These are phyloP conservation scores for Pheosia gnoma DNA, from an alignment of 2,888 invertebrate species.

Conservation along the genomic window DNA sequence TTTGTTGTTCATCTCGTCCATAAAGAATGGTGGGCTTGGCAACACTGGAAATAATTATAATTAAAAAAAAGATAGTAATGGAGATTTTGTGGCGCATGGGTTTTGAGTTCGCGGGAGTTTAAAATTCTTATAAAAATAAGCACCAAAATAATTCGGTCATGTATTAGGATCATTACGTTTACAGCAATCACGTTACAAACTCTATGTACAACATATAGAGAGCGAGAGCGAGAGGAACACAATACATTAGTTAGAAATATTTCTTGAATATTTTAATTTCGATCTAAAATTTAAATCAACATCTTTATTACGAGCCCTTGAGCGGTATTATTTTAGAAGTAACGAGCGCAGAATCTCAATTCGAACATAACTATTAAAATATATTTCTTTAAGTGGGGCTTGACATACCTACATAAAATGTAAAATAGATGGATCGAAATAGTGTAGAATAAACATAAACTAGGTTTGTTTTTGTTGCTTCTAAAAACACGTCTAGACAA, in stretches of 20 bases:
- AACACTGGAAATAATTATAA: conserved; percentile 61
- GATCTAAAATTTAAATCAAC: conserved; percentile 5
- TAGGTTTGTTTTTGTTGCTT: conserved; percentile 4
- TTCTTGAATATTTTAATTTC: too few relatives aligned
- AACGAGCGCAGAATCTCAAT: too few relatives aligned
- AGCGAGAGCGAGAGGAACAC: too few relatives aligned
- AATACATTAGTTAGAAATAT: too few relatives aligned
- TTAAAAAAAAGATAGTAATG: not conserved
- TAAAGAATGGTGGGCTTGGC: conserved; percentile 79
- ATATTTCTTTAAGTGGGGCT: not conserved
- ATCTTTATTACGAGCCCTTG: not conserved
- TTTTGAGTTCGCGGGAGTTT: too few relatives aligned
- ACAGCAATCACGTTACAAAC: too few relatives aligned
- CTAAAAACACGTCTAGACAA: conserved; percentile 4
- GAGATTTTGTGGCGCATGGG: too few relatives aligned
- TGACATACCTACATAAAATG: not conserved
- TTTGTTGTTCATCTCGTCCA: conserved; percentile 76
- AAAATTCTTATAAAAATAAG: too few relatives aligned
- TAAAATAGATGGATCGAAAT: not conserved
- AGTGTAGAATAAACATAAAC: conserved; percentile 7
- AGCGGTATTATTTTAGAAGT: not conserved
- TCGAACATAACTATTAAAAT: not conserved
- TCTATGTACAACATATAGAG: too few relatives aligned
- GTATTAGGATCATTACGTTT: too few relatives aligned
- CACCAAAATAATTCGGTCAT: too few relatives aligned